Evolutionary conservation across 2,797 vertebrate species (phyloP).

Genomic region (Girardinus metallicus): DNA sequence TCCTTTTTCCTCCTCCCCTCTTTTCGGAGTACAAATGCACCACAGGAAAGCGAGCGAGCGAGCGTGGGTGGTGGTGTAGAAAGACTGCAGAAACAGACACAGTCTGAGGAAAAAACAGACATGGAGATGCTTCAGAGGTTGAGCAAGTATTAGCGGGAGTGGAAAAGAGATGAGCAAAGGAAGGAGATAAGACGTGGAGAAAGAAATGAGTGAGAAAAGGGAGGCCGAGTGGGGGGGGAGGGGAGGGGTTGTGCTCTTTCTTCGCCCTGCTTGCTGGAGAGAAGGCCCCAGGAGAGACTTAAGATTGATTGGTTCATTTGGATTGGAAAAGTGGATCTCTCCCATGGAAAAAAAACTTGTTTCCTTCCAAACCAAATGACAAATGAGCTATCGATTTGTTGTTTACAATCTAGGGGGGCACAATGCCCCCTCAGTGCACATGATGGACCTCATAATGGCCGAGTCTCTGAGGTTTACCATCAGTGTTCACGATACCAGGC

Average conservation of each 20-base stretch:
- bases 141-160: slow-evolving; percentile 48
- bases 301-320: slow-evolving; percentile 83
- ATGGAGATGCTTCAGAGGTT: slow-evolving; percentile 49
- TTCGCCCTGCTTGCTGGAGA: slow-evolving; percentile 29
- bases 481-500: slow-evolving; percentile 41
- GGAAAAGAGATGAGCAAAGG: slow-evolving; percentile 51
- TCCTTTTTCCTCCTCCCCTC: slow-evolving; percentile 41
- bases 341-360: slow-evolving; percentile 74
- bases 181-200: slow-evolving; percentile 47
- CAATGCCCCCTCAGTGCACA: slow-evolving; percentile 60
- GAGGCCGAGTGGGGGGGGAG: slow-evolving; percentile 11
- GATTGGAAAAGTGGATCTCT: slow-evolving; percentile 81
- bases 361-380: slow-evolving; percentile 81
- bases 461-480: slow-evolving; percentile 56
- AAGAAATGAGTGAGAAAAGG: slow-evolving; percentile 57
- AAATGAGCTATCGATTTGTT: slow-evolving; percentile 85
- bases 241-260: slow-evolving; percentile 36
- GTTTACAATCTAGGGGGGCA: slow-evolving; percentile 71
- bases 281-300: slow-evolving; percentile 64
- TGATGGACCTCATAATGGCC: slow-evolving; percentile 77
- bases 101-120: slow-evolving; percentile 34
- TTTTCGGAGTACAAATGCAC: slow-evolving; percentile 69
- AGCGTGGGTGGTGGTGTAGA: slow-evolving; percentile 55
- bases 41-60: slow-evolving; percentile 43
- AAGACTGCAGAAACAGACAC: slow-evolving; percentile 44